Conservation (phyloP, 2,888 invertebrate species). For the Oscheius onirici region DNA sequence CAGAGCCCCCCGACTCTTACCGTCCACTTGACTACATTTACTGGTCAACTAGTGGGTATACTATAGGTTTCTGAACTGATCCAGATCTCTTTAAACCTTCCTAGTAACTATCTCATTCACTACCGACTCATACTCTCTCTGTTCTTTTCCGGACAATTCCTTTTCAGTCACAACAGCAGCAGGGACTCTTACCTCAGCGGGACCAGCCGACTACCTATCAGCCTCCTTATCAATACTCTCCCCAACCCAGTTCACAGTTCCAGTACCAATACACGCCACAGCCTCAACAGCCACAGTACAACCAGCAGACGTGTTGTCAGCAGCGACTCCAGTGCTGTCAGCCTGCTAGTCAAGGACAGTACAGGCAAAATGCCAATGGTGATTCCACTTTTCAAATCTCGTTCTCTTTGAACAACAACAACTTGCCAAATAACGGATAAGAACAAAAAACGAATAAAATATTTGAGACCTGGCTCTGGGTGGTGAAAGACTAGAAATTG, state of each 20-base stretch:
- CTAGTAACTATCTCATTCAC: too few relatives aligned
- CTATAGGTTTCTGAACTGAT: too few relatives aligned
- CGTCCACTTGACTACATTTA: too few relatives aligned
- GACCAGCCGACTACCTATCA: constrained; percentile 7
- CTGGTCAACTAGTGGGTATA: too few relatives aligned
- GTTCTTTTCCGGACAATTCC: not conserved
- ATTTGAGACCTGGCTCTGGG: not conserved
- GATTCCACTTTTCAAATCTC: constrained; percentile 17
- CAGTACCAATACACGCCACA: not conserved
- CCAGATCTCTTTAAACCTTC: too few relatives aligned
- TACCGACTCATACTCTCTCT: not conserved
- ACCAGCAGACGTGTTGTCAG: not conserved
- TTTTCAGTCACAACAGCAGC: constrained; percentile 21
- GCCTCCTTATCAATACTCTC: not conserved
- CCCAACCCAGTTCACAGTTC: not conserved
- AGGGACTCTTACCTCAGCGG: constrained; percentile 16
- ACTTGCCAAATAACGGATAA: constrained; percentile 20
- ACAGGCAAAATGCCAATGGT: constrained; percentile 1
- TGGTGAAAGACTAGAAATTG: constrained; percentile 14
- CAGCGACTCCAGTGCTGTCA: not conserved
- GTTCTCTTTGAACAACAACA: constrained; percentile 2
- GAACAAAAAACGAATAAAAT: not conserved
- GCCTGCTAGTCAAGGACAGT: constrained; percentile 5
- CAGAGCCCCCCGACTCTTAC: too few relatives aligned
- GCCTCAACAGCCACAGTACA: constrained; percentile 4